These are phyloP conservation scores for Ginglymostoma cirratum DNA, from an alignment of 2,113 vertebrate species.

Conservation along the genomic window DNA sequence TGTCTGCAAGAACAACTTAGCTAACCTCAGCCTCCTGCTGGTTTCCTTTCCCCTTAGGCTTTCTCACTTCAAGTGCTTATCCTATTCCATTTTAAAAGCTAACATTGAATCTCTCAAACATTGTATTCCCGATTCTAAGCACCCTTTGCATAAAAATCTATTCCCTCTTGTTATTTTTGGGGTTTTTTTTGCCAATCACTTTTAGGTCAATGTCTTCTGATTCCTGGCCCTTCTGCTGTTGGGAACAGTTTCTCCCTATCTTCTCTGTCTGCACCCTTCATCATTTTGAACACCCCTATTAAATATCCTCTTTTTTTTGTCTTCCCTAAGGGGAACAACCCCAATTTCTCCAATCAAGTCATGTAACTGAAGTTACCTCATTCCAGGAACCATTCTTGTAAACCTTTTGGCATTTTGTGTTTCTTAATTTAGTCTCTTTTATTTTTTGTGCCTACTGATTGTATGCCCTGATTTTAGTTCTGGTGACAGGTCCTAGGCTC, in stretches of 20 bases:
- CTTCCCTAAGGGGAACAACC: neutral
- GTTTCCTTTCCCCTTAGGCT: neutral
- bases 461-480: neutral
- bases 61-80: neutral
- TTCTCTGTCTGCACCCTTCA: neutral
- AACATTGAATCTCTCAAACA: neutral
- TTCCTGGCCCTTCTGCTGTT: neutral
- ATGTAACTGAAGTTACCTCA: neutral
- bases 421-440: neutral
- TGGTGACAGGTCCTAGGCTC: neutral
- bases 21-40: neutral
- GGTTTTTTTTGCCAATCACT: neutral
- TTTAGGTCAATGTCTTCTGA: neutral
- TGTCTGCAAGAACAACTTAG: neutral
- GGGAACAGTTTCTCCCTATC: neutral
- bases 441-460: neutral
- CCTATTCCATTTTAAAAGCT: neutral
- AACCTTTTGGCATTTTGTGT: neutral
- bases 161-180: neutral
- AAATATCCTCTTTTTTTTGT: neutral
- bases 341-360: neutral
- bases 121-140: neutral
- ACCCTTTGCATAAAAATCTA: neutral
- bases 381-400: neutral
- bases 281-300: neutral